These are phyloP conservation scores for Cathartes aura DNA, from an alignment of 2,113 vertebrate genomes.

Conservation along the genomic window DNA sequence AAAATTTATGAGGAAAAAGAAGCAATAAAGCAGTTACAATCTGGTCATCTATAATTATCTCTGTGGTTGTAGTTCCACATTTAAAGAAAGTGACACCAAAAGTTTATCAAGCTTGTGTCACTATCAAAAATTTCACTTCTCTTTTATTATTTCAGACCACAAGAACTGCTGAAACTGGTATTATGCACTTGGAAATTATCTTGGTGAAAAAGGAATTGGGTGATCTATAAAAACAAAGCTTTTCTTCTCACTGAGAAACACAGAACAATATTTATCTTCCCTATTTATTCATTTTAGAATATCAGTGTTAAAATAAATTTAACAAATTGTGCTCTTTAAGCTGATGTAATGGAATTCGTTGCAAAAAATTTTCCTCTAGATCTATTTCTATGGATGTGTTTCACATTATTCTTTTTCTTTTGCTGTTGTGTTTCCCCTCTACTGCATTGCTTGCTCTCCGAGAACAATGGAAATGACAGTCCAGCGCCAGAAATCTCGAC, in stretches of 20 bases:
- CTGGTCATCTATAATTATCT: slow-evolving; percentile 86
- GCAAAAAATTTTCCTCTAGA: background rate
- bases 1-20: slow-evolving; percentile 84
- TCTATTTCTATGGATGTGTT: background rate
- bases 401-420: slow-evolving; percentile 25
- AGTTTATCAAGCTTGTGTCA: slow-evolving; percentile 73
- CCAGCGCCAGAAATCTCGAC: background rate
- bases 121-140: slow-evolving; percentile 76
- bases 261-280: background rate
- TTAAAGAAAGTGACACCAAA: slow-evolving; percentile 75
- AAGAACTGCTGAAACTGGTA: slow-evolving; percentile 29
- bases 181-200: slow-evolving; percentile 12
- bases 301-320: background rate
- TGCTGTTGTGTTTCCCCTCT: slow-evolving; percentile 3
- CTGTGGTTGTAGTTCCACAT: slow-evolving; percentile 78
- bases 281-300: background rate
- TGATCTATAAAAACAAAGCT: background rate
- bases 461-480: slow-evolving; percentile 53
- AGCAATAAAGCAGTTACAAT: slow-evolving; percentile 86
- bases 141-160: slow-evolving; percentile 58
- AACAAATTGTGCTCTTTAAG: background rate
- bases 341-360: background rate
- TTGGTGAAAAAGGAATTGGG: background rate
- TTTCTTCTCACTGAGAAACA: background rate
- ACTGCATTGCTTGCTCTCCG: background rate